Percentiles rank a stretch among this genome's conserved stretches.
Evolutionary conservation across 2,888 invertebrate species (phyloP).

Genomic region (Limenitis camilla): DNA sequence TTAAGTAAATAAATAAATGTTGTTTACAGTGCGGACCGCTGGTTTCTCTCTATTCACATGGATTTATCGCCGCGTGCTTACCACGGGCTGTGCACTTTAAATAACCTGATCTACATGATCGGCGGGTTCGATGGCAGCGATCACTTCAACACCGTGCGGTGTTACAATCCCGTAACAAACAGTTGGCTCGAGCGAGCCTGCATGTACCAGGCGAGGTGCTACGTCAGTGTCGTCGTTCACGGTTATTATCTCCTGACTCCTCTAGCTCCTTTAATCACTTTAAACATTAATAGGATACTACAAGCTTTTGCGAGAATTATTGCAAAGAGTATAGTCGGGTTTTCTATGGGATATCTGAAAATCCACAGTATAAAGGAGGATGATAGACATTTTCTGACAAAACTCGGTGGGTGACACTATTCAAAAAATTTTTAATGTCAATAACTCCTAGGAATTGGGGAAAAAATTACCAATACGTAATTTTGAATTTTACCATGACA

Average conservation of each 20-base stretch:
- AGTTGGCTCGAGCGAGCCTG: slow-evolving; percentile 85
- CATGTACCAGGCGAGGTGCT: slow-evolving; percentile 87
- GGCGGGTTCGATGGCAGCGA: slow-evolving; percentile 88
- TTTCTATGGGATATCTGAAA: too few relatives aligned
- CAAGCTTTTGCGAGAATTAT: too few relatives aligned
- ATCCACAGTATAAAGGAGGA: too few relatives aligned
- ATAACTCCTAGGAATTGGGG: too few relatives aligned
- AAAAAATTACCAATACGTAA: too few relatives aligned
- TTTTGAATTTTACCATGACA: too few relatives aligned
- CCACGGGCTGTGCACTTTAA: slow-evolving; percentile 83
- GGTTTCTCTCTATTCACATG: slow-evolving; percentile 81
- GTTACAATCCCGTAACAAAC: slow-evolving; percentile 84
- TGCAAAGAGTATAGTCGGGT: too few relatives aligned
- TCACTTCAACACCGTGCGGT: slow-evolving; percentile 85
- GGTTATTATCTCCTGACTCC: slow-evolving; percentile 62
- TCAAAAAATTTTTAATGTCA: too few relatives aligned
- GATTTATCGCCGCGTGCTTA: slow-evolving; percentile 83
- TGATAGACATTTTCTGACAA: too few relatives aligned
- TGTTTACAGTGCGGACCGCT: slow-evolving; percentile 78
- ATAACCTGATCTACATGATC: slow-evolving; percentile 83
- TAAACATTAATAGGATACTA: too few relatives aligned
- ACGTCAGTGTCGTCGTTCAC: slow-evolving; percentile 83
- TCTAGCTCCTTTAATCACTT: too few relatives aligned
- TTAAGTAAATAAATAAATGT: neutral
- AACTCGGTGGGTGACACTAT: too few relatives aligned